Evolutionary conservation across 2,797 vertebrate genomes (phyloP).

Genomic region (Clamator glandarius): DNA sequence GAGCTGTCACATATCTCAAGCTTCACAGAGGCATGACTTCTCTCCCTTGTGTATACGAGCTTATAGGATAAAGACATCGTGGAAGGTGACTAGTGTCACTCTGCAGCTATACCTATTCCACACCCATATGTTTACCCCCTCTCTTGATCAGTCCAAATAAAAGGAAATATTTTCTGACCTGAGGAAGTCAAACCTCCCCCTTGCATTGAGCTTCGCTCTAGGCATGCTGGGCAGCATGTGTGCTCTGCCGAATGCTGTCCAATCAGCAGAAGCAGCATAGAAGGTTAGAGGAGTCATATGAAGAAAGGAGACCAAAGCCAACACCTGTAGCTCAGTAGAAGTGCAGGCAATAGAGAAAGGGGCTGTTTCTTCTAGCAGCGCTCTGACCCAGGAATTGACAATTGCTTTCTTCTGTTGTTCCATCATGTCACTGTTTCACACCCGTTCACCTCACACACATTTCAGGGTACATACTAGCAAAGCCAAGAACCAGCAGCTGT

Average conservation of each 20-base stretch:
- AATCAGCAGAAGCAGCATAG: background rate
- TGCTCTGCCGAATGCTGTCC: background rate
- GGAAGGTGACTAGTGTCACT: background rate
- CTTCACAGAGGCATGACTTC: background rate
- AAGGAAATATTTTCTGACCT: background rate
- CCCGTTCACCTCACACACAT: accelerated
- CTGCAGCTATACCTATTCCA: background rate
- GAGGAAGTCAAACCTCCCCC: background rate
- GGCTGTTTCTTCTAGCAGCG: background rate
- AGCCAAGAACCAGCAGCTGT: background rate
- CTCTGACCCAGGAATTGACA: background rate
- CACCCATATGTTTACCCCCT: background rate
- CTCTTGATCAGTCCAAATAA: background rate
- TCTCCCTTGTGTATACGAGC: background rate
- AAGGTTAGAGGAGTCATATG: accelerated
- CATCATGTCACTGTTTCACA: accelerated
- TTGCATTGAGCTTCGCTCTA: background rate
- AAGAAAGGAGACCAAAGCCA: background rate
- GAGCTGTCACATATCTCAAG: background rate
- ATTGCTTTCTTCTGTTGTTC: background rate
- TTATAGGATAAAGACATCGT: background rate
- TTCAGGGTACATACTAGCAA: background rate
- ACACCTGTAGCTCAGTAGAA: background rate
- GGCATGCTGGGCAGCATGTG: background rate
- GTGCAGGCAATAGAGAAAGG: background rate